phyloP scores from a whole-genome alignment of 2,113 vertebrate species.

The Struthidea cinerea region DNA sequence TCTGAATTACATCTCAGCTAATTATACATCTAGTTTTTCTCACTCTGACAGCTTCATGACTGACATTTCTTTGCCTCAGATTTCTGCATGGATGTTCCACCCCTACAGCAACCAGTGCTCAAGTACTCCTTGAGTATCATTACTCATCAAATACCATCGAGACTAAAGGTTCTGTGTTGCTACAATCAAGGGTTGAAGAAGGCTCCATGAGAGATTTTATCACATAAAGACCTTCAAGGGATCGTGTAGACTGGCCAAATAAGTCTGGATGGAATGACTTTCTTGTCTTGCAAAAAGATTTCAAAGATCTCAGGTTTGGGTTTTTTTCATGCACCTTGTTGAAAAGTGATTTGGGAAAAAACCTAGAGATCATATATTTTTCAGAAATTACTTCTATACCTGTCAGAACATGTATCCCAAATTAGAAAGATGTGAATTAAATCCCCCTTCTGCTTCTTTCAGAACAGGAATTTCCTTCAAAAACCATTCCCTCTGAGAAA shows the following conservation, averaged over 20 bases:
- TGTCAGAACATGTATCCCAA: neutral
- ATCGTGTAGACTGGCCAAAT: neutral
- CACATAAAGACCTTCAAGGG: neutral
- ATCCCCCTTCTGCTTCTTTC: neutral
- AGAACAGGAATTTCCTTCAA: neutral
- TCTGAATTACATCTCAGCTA: neutral
- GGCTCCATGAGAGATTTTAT: neutral
- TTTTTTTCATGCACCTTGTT: neutral
- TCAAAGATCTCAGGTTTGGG: neutral
- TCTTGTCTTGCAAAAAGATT: neutral
- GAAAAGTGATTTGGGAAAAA: neutral
- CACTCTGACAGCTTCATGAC: neutral
- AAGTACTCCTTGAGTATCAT: neutral
- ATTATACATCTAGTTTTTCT: neutral
- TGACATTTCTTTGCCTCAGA: neutral
- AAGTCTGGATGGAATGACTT: neutral
- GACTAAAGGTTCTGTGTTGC: neutral
- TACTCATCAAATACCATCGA: neutral
- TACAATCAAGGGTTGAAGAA: neutral
- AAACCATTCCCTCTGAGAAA: neutral
- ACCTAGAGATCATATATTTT: neutral
- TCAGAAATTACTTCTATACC: neutral
- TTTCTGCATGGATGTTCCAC: neutral
- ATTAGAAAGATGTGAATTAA: neutral
- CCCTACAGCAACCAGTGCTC: neutral